A percentile compares a stretch with the other conserved stretches of the same genome.
Evolutionary conservation across 2,797 vertebrate genomes (phyloP).

Genomic region (Semotilus atromaculatus): DNA sequence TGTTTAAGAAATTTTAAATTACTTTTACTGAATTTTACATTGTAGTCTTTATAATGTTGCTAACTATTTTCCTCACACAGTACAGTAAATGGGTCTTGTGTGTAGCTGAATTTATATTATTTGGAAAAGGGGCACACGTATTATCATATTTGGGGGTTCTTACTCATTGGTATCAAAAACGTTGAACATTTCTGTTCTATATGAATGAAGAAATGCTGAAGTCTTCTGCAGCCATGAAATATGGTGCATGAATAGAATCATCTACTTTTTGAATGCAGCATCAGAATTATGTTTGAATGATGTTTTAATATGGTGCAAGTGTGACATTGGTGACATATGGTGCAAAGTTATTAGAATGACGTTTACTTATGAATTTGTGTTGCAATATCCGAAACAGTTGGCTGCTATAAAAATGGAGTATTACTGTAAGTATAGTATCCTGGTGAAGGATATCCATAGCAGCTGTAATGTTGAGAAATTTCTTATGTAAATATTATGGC

Average conservation of each 20-base stretch:
- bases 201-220: not conserved
- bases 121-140: not conserved
- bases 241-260: not conserved
- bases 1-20: not conserved
- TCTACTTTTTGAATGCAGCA: not conserved
- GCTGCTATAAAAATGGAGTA: not conserved
- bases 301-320: not conserved
- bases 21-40: not conserved
- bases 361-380: not conserved
- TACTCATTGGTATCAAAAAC: not conserved
- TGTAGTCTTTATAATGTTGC: not conserved
- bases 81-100: not conserved
- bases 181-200: not conserved
- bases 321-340: not conserved
- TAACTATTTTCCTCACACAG: not conserved
- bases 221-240: not conserved
- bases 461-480: conserved; percentile 6
- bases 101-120: not conserved
- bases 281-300: not conserved
- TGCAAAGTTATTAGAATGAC: not conserved
- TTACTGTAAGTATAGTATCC: not conserved
- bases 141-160: not conserved
- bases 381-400: not conserved
- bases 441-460: not conserved
- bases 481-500: conserved; percentile 18